Conservation (phyloP, 2,113 vertebrate genomes). For the Hoplias malabaricus region DNA sequence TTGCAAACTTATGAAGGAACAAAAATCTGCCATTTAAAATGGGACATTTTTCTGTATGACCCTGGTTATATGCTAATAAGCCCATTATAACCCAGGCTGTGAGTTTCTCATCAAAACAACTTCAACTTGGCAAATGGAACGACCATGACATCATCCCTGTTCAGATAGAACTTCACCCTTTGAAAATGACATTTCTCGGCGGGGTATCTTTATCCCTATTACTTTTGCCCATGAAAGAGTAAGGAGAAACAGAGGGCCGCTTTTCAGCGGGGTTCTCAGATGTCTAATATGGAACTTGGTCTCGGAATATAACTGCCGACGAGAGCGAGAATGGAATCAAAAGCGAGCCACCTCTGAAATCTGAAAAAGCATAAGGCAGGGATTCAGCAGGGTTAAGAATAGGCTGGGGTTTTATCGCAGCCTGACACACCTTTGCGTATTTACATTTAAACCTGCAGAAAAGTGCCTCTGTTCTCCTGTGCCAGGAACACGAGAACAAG, state of each 20-base stretch:
- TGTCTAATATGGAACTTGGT: slow-evolving; percentile 19
- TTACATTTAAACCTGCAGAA: slow-evolving; percentile 17
- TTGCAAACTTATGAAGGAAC: too few species aligned
- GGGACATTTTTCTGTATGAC: too few species aligned
- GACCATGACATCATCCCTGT: slow-evolving; percentile 24
- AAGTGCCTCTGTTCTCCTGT: slow-evolving; percentile 19
- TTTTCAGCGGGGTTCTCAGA: slow-evolving; percentile 49
- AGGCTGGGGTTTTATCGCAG: slow-evolving; percentile 41
- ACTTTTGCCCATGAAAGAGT: slow-evolving; percentile 43
- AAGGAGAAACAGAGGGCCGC: slow-evolving; percentile 39
- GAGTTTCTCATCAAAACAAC: slow-evolving; percentile 5
- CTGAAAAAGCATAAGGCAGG: slow-evolving; percentile 35
- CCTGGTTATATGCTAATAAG: background rate
- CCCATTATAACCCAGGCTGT: background rate
- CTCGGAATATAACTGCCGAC: slow-evolving; percentile 54
- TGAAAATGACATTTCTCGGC: slow-evolving; percentile 51
- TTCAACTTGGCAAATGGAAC: slow-evolving; percentile 36
- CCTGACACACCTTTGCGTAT: slow-evolving; percentile 13
- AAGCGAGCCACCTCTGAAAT: slow-evolving; percentile 10
- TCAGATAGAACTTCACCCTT: slow-evolving; percentile 36
- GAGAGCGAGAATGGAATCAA: slow-evolving; percentile 57
- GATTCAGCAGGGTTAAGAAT: slow-evolving; percentile 49
- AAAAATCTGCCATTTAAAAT: too few species aligned
- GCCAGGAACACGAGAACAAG: background rate
- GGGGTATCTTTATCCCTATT: slow-evolving; percentile 51